These are phyloP conservation scores for Theretra japonica DNA, from an alignment of 2,888 invertebrate genomes.

Conservation along the genomic window DNA sequence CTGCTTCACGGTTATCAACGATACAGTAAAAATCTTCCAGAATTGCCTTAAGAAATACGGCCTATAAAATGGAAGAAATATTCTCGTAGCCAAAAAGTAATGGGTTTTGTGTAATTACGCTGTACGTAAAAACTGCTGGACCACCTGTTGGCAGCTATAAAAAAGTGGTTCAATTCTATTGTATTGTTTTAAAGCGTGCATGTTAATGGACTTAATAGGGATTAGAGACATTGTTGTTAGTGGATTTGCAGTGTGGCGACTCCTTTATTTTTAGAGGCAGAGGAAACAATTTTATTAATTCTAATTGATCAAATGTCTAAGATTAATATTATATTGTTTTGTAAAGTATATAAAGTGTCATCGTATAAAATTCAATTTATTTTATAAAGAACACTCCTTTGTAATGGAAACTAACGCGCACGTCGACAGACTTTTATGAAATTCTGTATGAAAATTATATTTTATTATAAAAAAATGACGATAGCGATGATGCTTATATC, in stretches of 20 bases:
- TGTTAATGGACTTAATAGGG: neutral
- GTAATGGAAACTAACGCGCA: too few relatives aligned
- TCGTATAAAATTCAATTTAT: too few relatives aligned
- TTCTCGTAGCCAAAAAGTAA: neutral
- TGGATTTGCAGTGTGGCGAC: neutral
- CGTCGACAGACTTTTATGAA: too few relatives aligned
- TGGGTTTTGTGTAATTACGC: neutral
- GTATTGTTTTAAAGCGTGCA: neutral
- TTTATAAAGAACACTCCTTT: too few relatives aligned
- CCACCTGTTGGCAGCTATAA: conserved; percentile 14
- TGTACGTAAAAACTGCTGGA: conserved; percentile 1
- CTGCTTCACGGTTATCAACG: neutral
- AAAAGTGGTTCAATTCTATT: neutral
- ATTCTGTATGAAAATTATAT: too few relatives aligned
- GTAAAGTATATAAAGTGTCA: too few relatives aligned
- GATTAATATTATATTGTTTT: too few relatives aligned
- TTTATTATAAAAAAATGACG: too few relatives aligned
- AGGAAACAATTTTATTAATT: too few relatives aligned
- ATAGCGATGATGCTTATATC: too few relatives aligned
- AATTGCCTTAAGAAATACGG: neutral
- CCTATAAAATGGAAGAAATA: neutral
- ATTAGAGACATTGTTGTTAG: neutral
- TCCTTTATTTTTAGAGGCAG: too few relatives aligned
- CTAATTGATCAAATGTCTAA: too few relatives aligned
- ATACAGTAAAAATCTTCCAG: conserved; percentile 1